A percentile compares a stretch with the other conserved stretches of the same genome.
Evolutionary conservation across 1,140 invertebrate genomes (phyloP).

Genomic region (Saxidomus purpurata): DNA sequence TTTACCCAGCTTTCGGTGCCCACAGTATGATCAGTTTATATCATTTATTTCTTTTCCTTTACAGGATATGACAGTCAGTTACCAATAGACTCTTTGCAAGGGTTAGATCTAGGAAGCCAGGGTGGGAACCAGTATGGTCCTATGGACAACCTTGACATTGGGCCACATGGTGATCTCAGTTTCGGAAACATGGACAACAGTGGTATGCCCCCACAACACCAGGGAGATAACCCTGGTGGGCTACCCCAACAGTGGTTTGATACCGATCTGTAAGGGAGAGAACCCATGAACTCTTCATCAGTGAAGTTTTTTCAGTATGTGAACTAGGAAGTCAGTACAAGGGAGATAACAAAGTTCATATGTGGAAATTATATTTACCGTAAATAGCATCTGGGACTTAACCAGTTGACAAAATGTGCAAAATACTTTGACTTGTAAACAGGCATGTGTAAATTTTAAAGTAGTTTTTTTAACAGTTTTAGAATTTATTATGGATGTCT

Average conservation of each 20-base stretch:
- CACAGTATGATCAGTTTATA: too few relatives aligned
- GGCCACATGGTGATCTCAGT: constrained; percentile 90
- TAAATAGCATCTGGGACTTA: neutral
- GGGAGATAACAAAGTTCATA: neutral
- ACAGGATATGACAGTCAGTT: constrained; percentile 96
- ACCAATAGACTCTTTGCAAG: constrained; percentile 98
- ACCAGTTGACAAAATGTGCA: neutral
- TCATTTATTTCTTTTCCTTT: too few relatives aligned
- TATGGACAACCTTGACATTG: constrained; percentile 94
- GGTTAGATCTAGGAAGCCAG: constrained; percentile 94
- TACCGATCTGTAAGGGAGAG: constrained; percentile 92
- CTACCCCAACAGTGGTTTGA: constrained; percentile 95
- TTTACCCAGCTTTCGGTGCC: too few relatives aligned
- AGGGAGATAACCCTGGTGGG: constrained; percentile 93
- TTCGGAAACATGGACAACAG: constrained; percentile 92
- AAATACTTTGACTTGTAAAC: neutral
- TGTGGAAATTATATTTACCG: neutral
- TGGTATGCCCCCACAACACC: constrained; percentile 92
- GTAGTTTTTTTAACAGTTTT: neutral
- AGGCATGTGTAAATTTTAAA: neutral
- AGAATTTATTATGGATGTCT: neutral
- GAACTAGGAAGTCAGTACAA: neutral
- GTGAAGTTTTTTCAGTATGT: neutral
- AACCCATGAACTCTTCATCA: neutral
- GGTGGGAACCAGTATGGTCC: constrained; percentile 89